phyloP scores from a whole-genome alignment of 2,797 vertebrate species.

The Synaphobranchus kaupii region DNA sequence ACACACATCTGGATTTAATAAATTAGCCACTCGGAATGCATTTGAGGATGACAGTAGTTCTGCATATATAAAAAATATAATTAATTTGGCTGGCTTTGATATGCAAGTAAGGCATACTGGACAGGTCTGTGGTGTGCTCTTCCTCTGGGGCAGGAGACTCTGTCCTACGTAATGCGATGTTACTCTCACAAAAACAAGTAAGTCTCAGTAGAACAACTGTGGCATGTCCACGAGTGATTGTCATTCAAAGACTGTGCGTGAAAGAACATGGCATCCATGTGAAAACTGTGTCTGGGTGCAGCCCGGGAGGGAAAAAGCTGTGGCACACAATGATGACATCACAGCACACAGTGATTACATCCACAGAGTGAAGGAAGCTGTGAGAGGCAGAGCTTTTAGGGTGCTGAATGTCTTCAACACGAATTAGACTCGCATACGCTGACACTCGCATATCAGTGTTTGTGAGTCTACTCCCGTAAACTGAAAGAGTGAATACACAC shows the following conservation, averaged over 20 bases:
- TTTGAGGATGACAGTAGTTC: background rate
- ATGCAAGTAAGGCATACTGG: background rate
- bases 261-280: conserved; percentile 8
- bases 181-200: background rate
- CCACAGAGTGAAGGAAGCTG: conserved; percentile 48
- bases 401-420: conserved; percentile 4
- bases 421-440: conserved; percentile 25
- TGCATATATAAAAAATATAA: background rate
- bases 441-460: background rate
- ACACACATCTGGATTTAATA: background rate
- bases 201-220: background rate
- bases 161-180: background rate
- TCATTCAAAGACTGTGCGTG: conserved; percentile 35
- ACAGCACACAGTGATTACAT: conserved; percentile 55
- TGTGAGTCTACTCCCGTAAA: background rate
- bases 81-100: background rate
- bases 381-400: conserved; percentile 42
- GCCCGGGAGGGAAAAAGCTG: background rate
- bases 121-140: background rate
- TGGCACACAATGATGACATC: conserved; percentile 45
- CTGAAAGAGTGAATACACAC: background rate
- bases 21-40: background rate
- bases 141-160: background rate
- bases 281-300: conserved; percentile 1
- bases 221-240: conserved; percentile 48